Conservation (phyloP, 2,113 vertebrate species). For the Rhegmatorhina hoffmannsi region DNA sequence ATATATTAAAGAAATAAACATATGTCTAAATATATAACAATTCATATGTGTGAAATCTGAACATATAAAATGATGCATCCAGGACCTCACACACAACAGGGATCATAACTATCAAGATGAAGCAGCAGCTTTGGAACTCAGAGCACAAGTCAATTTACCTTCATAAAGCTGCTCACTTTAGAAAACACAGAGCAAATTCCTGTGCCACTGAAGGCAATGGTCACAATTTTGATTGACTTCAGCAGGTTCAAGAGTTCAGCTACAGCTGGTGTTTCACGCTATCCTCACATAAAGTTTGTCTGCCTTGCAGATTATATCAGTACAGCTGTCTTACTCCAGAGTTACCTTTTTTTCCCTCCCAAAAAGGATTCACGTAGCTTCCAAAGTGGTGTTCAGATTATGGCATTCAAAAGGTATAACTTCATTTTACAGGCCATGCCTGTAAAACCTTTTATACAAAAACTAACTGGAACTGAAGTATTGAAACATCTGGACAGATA, state of each 20-base stretch:
- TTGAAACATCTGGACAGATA: not conserved
- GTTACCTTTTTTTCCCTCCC: no score
- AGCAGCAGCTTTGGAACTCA: not conserved
- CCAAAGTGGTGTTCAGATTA: not conserved
- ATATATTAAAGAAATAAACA: not conserved
- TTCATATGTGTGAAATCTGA: not conserved
- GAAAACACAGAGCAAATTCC: not conserved
- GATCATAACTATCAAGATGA: not conserved
- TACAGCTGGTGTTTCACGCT: not conserved
- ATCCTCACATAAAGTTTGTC: not conserved
- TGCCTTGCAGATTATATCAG: not conserved
- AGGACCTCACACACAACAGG: not conserved
- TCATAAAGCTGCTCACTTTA: not conserved
- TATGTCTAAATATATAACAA: not conserved
- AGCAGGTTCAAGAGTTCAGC: not conserved
- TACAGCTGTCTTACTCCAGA: not conserved
- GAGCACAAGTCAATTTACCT: not conserved
- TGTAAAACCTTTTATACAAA: not conserved
- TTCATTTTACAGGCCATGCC: not conserved
- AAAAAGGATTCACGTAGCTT: not conserved
- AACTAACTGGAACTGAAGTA: not conserved
- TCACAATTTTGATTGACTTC: not conserved
- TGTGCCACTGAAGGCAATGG: not conserved
- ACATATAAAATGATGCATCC: not conserved
- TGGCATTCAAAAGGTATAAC: not conserved